Base-by-base conservation (phyloP, 2,797 vertebrate genomes). In the Podarcis lilfordi region DNA sequence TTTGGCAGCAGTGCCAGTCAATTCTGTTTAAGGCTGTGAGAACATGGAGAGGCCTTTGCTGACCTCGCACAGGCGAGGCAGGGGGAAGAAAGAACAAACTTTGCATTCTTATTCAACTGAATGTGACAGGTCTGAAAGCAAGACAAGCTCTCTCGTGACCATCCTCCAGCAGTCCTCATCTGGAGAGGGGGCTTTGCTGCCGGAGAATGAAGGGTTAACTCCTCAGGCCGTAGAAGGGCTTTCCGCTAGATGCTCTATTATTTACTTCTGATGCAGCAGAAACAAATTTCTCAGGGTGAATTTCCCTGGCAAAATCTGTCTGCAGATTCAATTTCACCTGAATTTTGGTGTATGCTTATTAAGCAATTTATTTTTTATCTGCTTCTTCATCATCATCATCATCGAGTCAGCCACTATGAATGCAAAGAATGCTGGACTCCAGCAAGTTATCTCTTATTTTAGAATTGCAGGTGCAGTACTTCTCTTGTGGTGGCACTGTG, bases 71-170 rank as follows among this genome's bases (percentile, higher is more conserved):
- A 80, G 91, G 80, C n/a, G 66, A 86, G 91, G 69, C 86, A 2
- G 45, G 35, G 76, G 21, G 61, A 19, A 81, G 50, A 27, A 88
- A 37, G 27, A 8, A 85, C 66, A 89, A 68, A 23, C 1, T 32
- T 37, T n/a, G 61, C 32, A 0, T 90, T 68, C 88, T 92, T 85
- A 82, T 94, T 92, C 91, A 89, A 91, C 87, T 8, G 9, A 81
- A 89, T 45, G 27, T 11, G 21, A 19, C 61, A 15, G 59, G 82
- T 88, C 61, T 77, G 84, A 43, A 89, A 91, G 85, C 1, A 80
- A 55, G 87, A 93, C 92, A 94, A 93, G 89, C 4, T 59, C 8
- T 86, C 80, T 85, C 88, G 55, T 37, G 80, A 43, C 80, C 88
- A 45, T 89, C 85, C n/a, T 77, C 91, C 89, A 4, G 0, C 3